Conservation (phyloP, 2,888 invertebrate genomes). For the Halictus ligatus region DNA sequence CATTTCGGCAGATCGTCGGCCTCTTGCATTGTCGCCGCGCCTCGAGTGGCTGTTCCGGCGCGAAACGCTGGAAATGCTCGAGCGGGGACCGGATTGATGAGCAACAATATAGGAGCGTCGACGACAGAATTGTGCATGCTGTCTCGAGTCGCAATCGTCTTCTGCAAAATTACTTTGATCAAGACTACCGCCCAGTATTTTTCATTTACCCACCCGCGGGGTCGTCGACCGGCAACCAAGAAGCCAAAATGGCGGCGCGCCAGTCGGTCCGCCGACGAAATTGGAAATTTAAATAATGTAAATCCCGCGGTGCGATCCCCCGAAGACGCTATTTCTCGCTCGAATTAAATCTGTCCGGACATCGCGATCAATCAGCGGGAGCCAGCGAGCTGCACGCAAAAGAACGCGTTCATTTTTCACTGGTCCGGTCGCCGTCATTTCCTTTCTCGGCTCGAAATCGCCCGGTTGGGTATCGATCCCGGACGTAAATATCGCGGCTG, state of each 20-base stretch:
- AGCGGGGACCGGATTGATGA: constrained; percentile 30
- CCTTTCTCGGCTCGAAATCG: neutral
- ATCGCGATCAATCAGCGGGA: neutral
- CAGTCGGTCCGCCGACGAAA: neutral
- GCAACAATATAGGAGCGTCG: neutral
- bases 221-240: neutral
- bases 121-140: constrained; percentile 18
- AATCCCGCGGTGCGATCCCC: neutral
- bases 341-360: neutral
- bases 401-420: neutral
- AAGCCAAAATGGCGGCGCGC: neutral
- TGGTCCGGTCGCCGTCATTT: neutral
- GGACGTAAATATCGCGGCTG: neutral
- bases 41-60: constrained; percentile 20
- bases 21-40: constrained; percentile 12
- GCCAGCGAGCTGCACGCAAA: neutral
- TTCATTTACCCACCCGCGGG: neutral
- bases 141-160: neutral
- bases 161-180: neutral
- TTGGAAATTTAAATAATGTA: neutral
- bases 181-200: neutral
- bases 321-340: neutral
- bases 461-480: neutral
- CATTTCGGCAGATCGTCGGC: neutral
- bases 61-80: constrained; percentile 27